Evolutionary conservation across 2,888 invertebrate species (phyloP).

Genomic region (Camptogramma bilineatum): DNA sequence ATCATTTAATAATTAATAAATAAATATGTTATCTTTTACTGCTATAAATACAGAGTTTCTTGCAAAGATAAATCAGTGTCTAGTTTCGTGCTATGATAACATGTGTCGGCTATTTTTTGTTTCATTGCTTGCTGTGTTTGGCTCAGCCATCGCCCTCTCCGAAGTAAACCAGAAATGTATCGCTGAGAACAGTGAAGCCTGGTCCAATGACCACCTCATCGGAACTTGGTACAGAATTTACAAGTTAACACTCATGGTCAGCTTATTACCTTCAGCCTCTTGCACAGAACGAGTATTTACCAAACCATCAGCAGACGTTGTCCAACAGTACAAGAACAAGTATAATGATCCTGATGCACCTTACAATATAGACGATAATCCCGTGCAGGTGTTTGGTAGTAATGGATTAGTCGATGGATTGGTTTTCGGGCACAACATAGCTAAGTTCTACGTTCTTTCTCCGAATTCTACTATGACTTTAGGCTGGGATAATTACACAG

Average conservation of each 20-base stretch:
- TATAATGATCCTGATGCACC: conserved; percentile 29
- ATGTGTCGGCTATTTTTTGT: conserved; percentile 12
- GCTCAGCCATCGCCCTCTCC: conserved; percentile 14
- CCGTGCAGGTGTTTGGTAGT: conserved; percentile 6
- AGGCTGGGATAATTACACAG: conserved; percentile 10
- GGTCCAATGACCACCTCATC: conserved; percentile 32
- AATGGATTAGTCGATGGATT: conserved; percentile 15
- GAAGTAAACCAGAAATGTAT: conserved; percentile 31
- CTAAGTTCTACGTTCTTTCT: conserved; percentile 30
- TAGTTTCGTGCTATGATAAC: neutral
- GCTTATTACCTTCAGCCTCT: neutral
- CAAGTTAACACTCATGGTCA: conserved; percentile 10
- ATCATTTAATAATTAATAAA: too few relatives aligned
- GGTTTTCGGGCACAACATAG: conserved; percentile 25
- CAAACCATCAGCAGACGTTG: conserved; percentile 16
- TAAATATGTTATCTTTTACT: too few relatives aligned
- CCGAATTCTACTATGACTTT: conserved; percentile 13
- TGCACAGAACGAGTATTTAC: conserved; percentile 19
- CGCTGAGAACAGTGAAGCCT: conserved; percentile 18
- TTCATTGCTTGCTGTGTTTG: neutral
- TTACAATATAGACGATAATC: conserved; percentile 36
- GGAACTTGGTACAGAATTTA: conserved; percentile 34
- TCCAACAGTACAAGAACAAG: conserved; percentile 28
- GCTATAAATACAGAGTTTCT: too few relatives aligned
- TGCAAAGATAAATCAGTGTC: neutral